Base-by-base conservation (phyloP, 2,888 invertebrate species). In the Hedya salicella region DNA sequence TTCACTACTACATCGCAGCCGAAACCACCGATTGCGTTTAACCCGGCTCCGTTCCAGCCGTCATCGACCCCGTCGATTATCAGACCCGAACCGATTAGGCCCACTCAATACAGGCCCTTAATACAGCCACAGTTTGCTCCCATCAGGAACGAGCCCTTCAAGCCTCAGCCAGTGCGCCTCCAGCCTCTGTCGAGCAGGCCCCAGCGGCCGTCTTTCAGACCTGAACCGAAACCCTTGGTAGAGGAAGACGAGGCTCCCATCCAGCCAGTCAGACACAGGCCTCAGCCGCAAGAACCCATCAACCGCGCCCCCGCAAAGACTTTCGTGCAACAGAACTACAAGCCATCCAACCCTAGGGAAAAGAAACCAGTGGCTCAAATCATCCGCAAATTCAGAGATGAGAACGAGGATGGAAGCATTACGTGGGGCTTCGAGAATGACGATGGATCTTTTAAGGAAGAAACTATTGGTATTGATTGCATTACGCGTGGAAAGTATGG, bases 351-450 rank as follows among this genome's bases (percentile, higher is more conserved):
- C 73, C 79, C 79, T n/a, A 86, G 93, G 50, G 93, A 92, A 59
- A 95, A 93, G 81, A 95, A 95, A 72, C 96, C 96, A 0, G 95
- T 96, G 0, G 95, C 95, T 21, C 96, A 96, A 85, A 95, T 94
- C 69, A 88, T 94, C 70, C 92, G 94, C 62, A 95, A 95, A 79
- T 97, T 94, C 89, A 94, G 96, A 59, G 96, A 96, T 48, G 96
- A 97, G 82, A 96, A 96, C 78, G 93, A 94, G 25, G 96, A 96
- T 74, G 96, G 96, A 44, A 96, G 95, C 79, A 97, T 97, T 75
- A 95, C 96, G 0, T 97, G 97, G 97, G 97, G 97, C 54, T 97
- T 95, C 78, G 97, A 97, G 85, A 97, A 97, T 81, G 97, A 97
- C 75, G 97, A 97, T 77, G 97, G 97, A 19, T 95, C 96, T 1